These are phyloP conservation scores for Crepidodera aurea DNA, from an alignment of 2,888 invertebrate genomes.

Conservation along the genomic window DNA sequence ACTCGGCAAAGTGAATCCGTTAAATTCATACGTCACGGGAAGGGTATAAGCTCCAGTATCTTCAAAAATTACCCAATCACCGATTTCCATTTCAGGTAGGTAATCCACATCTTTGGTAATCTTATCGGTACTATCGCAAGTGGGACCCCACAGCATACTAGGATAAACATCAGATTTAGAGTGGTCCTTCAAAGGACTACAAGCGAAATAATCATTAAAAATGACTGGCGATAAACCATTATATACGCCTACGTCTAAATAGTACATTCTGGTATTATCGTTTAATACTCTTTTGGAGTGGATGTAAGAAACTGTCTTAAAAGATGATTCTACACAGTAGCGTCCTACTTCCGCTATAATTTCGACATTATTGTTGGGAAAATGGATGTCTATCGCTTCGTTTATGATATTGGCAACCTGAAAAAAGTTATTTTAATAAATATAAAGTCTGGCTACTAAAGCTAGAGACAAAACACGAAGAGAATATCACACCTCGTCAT, in stretches of 20 bases:
- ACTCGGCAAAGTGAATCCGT: conserved; percentile 86
- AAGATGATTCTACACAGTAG: conserved; percentile 36
- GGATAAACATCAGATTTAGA: conserved; percentile 47
- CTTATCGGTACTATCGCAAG: conserved; percentile 92
- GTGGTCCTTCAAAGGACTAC: conserved; percentile 29
- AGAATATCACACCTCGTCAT: no score
- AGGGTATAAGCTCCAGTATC: conserved; percentile 97
- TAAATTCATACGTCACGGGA: conserved; percentile 89
- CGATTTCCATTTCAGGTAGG: conserved; percentile 77
- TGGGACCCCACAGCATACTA: conserved; percentile 91
- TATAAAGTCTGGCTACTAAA: no score
- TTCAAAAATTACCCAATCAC: conserved; percentile 87
- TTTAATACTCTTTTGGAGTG: conserved; percentile 26
- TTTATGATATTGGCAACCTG: conserved; percentile 32
- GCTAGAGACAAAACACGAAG: no score
- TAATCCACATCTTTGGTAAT: conserved; percentile 61
- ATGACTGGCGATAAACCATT: conserved; percentile 77
- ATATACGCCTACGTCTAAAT: conserved; percentile 97
- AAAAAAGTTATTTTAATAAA: no score
- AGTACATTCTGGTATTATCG: conserved; percentile 75
- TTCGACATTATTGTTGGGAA: conserved; percentile 22
- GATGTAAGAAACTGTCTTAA: conserved; percentile 27
- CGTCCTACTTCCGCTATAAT: conserved; percentile 37
- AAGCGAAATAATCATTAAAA: conserved; percentile 85
- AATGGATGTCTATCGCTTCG: conserved; percentile 25